Percentiles rank a stretch among this genome's conserved stretches.
Evolutionary conservation across 1,140 invertebrate genomes (phyloP).

Genomic region (Magallana gigas): DNA sequence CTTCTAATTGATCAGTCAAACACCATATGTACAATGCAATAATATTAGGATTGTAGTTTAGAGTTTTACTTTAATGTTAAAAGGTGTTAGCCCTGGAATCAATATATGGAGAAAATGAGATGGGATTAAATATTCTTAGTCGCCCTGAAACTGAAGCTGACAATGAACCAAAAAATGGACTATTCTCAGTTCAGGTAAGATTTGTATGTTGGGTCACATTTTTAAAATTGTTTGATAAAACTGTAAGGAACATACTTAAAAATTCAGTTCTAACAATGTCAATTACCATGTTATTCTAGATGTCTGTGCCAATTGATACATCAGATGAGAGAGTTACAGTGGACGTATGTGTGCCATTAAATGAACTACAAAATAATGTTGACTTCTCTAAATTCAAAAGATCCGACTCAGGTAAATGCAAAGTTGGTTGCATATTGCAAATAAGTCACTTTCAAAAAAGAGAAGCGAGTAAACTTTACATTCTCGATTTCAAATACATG

Average conservation of each 20-base stretch:
- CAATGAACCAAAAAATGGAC: not conserved
- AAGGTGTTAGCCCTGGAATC: conserved; percentile 48
- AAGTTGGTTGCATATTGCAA: too few species aligned
- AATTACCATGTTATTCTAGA: not conserved
- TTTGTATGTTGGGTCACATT: too few species aligned
- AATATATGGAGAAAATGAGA: conserved; percentile 47
- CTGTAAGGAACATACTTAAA: not conserved
- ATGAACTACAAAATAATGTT: not conserved
- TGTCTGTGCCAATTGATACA: conserved; percentile 8
- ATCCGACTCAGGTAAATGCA: conserved; percentile 41
- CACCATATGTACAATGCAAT: too few species aligned
- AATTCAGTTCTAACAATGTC: not conserved
- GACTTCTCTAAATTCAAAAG: not conserved
- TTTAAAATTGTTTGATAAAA: too few species aligned
- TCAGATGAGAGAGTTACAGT: conserved; percentile 12
- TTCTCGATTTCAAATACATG: too few species aligned
- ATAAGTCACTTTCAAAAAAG: too few species aligned
- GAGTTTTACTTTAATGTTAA: too few species aligned
- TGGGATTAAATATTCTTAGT: not conserved
- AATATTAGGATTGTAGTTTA: too few species aligned
- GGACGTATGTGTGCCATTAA: conserved; percentile 38
- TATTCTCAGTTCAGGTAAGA: not conserved
- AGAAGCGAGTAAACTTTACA: too few species aligned
- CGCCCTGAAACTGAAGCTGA: not conserved
- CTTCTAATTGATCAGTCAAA: too few species aligned